phyloP scores from a whole-genome alignment of 53 echinoderm and acorn worm species.

The Apostichopus leukothele region DNA sequence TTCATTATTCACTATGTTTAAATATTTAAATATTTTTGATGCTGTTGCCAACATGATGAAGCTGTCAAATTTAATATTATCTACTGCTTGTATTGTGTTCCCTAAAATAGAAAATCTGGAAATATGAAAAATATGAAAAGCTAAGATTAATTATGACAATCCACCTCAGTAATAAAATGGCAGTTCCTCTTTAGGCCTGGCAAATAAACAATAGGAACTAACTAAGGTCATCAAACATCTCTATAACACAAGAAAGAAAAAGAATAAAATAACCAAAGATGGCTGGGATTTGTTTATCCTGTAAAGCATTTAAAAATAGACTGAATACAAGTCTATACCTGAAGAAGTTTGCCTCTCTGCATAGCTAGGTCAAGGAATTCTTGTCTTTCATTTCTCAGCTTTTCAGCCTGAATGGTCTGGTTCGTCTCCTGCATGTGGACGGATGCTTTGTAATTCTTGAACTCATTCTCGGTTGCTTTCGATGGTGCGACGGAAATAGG shows the following conservation, averaged over 20 bases:
- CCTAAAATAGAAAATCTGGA: too few species aligned
- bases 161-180: too few species aligned
- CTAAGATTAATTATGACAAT: too few species aligned
- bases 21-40: too few species aligned
- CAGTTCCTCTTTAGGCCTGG: too few species aligned
- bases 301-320: not conserved
- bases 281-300: not conserved
- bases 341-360: slow-evolving; percentile 94
- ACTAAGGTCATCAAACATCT: too few species aligned
- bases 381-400: slow-evolving; percentile 79
- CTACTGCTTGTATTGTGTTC: too few species aligned
- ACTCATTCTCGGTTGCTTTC: slow-evolving; percentile 49
- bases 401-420: slow-evolving; percentile 62
- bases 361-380: slow-evolving; percentile 93
- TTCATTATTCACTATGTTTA: too few species aligned
- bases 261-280: not conserved
- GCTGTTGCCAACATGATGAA: too few species aligned
- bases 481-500: not conserved
- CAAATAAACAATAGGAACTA: too few species aligned
- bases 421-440: slow-evolving; percentile 45
- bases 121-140: too few species aligned
- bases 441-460: slow-evolving; percentile 54
- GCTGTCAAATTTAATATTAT: too few species aligned
- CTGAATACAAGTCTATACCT: slow-evolving; percentile 50
- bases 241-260: not conserved